These are phyloP conservation scores for Pandemis cinnamomeana DNA, from an alignment of 2,888 invertebrate species.

Conservation along the genomic window DNA sequence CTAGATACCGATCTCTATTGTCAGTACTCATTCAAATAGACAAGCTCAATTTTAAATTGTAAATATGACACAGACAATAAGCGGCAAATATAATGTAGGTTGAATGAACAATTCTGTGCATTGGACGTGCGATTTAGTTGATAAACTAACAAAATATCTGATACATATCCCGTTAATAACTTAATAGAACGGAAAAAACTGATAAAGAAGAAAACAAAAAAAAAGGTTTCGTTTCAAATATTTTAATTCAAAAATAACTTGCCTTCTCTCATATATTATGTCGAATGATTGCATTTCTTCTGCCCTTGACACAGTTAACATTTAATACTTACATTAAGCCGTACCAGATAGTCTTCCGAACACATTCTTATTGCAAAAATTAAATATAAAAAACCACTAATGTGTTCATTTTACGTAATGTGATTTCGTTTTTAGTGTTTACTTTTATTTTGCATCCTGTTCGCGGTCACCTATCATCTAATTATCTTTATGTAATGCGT, in stretches of 20 bases:
- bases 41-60: not conserved
- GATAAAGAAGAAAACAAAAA: too few species aligned
- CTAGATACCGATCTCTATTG: not conserved
- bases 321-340: conserved; percentile 19
- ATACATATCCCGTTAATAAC: too few species aligned
- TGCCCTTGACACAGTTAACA: conserved; percentile 26
- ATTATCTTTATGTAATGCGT: conserved; percentile 49
- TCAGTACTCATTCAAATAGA: not conserved
- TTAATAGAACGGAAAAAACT: too few species aligned
- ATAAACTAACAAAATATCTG: too few species aligned
- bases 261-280: not conserved
- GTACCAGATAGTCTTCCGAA: conserved; percentile 35
- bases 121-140: too few species aligned
- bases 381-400: conserved; percentile 27
- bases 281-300: conserved; percentile 22
- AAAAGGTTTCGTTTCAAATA: too few species aligned
- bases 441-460: conserved; percentile 43
- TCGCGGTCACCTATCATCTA: conserved; percentile 51
- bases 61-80: not conserved
- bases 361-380: conserved; percentile 36
- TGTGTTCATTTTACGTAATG: conserved; percentile 38
- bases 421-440: conserved; percentile 42
- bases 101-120: not conserved
- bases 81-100: not conserved
- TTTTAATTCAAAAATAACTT: not conserved